A percentile compares a stretch with the other conserved stretches of the same genome.
phyloP scores from a whole-genome alignment of 2,797 vertebrate genomes.

The Anas bernieri region DNA sequence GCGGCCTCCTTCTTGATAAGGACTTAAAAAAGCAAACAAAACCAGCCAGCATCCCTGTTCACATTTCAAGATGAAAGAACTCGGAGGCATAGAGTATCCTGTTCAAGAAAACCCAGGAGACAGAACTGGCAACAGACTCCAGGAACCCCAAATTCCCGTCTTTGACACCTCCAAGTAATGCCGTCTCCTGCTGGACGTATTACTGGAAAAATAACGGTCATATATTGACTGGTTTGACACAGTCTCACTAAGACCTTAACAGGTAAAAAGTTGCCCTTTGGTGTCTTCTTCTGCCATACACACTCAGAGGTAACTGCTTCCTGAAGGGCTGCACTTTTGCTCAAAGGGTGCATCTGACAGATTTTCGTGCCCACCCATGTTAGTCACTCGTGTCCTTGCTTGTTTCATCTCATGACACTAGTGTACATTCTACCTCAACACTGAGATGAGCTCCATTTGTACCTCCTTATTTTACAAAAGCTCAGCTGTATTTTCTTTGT shows the following conservation, averaged over 20 bases:
- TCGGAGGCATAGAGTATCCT: neutral
- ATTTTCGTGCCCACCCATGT: neutral
- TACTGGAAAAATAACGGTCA: neutral
- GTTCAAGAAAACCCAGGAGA: neutral
- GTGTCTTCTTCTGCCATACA: neutral
- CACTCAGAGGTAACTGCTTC: neutral
- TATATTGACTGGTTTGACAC: neutral
- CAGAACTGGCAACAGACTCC: neutral
- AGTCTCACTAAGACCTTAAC: neutral
- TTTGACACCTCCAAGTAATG: neutral
- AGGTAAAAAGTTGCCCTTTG: neutral
- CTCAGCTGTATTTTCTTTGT: neutral
- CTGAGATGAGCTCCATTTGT: neutral
- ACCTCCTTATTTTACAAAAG: neutral
- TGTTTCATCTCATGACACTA: accelerated
- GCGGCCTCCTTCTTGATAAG: neutral
- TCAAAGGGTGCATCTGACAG: neutral
- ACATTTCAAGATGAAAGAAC: neutral
- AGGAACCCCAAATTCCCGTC: neutral
- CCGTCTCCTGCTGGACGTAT: neutral
- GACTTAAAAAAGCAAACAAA: neutral
- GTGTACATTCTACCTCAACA: accelerated
- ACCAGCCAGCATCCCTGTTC: neutral
- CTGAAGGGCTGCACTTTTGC: neutral
- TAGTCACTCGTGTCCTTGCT: neutral